Conservation (phyloP, 1,140 invertebrate species). For the Caenorhabditis remanei region DNA sequence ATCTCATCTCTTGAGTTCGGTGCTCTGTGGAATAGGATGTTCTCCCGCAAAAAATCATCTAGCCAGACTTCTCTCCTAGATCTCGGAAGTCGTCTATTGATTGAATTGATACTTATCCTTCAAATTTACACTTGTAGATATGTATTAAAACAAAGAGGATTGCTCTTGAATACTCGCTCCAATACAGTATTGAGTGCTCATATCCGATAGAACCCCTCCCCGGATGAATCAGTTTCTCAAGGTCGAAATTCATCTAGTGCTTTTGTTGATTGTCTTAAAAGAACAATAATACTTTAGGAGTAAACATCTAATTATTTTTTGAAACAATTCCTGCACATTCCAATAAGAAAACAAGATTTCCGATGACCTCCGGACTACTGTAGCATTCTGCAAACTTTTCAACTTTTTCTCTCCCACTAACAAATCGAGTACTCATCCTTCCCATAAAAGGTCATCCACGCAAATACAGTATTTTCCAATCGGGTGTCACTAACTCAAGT, state of each 20-base stretch:
- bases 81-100: not conserved
- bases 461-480: not conserved
- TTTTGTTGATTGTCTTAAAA: not conserved
- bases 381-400: not conserved
- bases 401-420: not conserved
- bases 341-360: too few relatives aligned
- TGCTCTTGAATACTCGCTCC: not conserved
- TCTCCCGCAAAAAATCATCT: not conserved
- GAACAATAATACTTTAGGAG: not conserved
- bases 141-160: not conserved
- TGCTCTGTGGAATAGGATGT: not conserved
- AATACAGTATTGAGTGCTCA: constrained; percentile 14
- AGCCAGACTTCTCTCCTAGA: not conserved
- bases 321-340: too few relatives aligned
- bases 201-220: not conserved
- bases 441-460: constrained; percentile 15
- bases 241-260: constrained; percentile 35
- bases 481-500: constrained; percentile 50
- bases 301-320: not conserved
- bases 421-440: constrained; percentile 29
- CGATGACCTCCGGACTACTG: not conserved
- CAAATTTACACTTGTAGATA: not conserved
- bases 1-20: too few relatives aligned
- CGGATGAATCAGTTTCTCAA: not conserved
- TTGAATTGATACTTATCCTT: constrained; percentile 27